Base-by-base conservation (phyloP, 1,140 invertebrate species). In the Drosophila dunni region DNA sequence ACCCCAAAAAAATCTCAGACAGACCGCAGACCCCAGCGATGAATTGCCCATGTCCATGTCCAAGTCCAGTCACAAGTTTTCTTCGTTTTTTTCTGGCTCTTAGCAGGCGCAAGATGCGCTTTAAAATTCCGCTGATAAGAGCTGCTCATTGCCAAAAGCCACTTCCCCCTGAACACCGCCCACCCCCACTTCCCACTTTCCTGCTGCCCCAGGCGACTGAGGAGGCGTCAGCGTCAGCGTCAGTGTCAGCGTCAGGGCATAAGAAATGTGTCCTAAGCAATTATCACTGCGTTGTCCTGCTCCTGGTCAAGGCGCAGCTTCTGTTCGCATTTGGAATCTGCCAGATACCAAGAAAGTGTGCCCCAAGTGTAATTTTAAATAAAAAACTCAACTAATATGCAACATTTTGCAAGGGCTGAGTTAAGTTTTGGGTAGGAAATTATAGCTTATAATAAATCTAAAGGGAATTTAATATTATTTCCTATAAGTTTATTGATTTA, bases 51-150 rank as follows among this genome's bases (percentile, higher is more conserved):
- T 83, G 82, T 79, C 83, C 64, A 72, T 54, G 69, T 78, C 48
- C 64, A 72, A 50, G 64, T 78, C 34, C 71, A 33, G 46, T 80
- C 48, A 42, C 65, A 64, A 57, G 61, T 62, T 45, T 38, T 45
- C 50, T 54, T 40, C n/a, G 48, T 33, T 40, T 38, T 63, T 20
- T 46, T 58, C 48, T 46, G 57, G 60, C 66, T 63, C 71, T 63
- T 64, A 33, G 51, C 44, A 48, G 61, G 61, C 76, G 65, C 54
- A 65, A 79, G 83, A 86, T 86, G 83, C 66, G 79, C 83, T 83
- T 83, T 86, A 88, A 86, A 86, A 88, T 86, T 88, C 84, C 83
- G 60, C 84, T 86, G 83, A 86, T 86, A 86, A 86, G 68, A 69
- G 83, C 68, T 54, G 48, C 17, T 11, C 17, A 36, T 36, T 61